These are phyloP conservation scores for Ferrisia virgata DNA, from an alignment of 2,888 invertebrate species.

Conservation along the genomic window DNA sequence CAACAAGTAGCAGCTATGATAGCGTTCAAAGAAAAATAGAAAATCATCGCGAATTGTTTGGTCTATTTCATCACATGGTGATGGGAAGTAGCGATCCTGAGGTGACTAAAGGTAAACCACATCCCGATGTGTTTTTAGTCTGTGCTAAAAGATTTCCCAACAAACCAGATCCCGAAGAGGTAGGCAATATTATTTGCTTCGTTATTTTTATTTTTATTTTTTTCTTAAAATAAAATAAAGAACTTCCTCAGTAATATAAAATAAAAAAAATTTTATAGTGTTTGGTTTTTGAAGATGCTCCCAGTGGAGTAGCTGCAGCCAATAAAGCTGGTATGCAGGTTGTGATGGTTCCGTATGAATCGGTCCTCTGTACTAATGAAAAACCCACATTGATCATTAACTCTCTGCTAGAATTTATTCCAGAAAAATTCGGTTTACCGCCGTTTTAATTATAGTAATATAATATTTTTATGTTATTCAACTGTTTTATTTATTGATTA, in stretches of 20 bases:
- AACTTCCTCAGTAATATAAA: no score
- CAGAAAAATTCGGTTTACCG: constrained; percentile 81
- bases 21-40: constrained; percentile 70
- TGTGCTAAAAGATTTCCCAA: constrained; percentile 71
- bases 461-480: no score
- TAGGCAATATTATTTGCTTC: constrained; percentile 51
- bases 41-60: constrained; percentile 65
- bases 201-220: no score
- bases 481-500: no score
- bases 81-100: constrained; percentile 79
- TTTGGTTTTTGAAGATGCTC: constrained; percentile 88
- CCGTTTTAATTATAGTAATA: no score
- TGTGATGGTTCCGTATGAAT: constrained; percentile 74
- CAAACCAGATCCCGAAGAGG: constrained; percentile 62
- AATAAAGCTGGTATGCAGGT: constrained; percentile 79
- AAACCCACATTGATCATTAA: constrained; percentile 69
- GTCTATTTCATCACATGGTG: constrained; percentile 71
- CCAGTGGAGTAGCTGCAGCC: constrained; percentile 80
- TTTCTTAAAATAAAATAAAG: no score
- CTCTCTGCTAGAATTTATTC: constrained; percentile 73
- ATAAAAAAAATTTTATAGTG: constrained; percentile 64
- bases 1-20: constrained; percentile 76
- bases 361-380: constrained; percentile 55
- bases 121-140: constrained; percentile 81
- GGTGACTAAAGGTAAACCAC: constrained; percentile 81